Base-by-base conservation (phyloP, 2,113 vertebrate genomes). In the Corythornis madagascariensis region DNA sequence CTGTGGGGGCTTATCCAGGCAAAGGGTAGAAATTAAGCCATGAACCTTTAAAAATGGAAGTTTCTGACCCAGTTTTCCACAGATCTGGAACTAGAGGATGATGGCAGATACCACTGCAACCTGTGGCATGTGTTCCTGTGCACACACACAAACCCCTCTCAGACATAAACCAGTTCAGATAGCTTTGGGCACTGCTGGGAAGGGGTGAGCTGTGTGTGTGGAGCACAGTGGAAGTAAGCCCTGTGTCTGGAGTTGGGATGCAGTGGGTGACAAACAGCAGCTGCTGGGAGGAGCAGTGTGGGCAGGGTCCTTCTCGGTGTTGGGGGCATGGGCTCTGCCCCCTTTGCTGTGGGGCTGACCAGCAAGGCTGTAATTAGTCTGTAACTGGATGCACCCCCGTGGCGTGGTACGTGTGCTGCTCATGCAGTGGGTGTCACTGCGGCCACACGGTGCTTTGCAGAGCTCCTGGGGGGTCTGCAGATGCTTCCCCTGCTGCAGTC, bases 401-500 rank as follows among this genome's bases (percentile, higher is more conserved):
- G 26, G 11, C 60, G 38, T 7, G 12, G 33, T 13, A 0, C 4
- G 22, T 29, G 71, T 60, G 11, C 56, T 73, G 42, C 4, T 53
- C 29, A 7, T 10, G 5, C 33, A 1, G 8, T 28, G 31, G 74
- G 8, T 24, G 55, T 11, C 55, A 26, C 47, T 4, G 21, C 6
- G 60, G n/a, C 48, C 45, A 38, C 40, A 45, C 24, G 1, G 26
- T 35, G 20, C 29, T n/a, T 12, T 24, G 28, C 55, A 42, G 22
- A 55, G 24, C 3, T 0, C 7, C 47, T 61, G 21, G 65, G 70
- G 10, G 2, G 38, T 17, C 28, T 20, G 25, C 0, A 3, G 33
- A 10, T 42, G 25, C 45, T 17, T 28, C 35, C 29, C 19, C 63
- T 7, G 17, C 20, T 19, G 18, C 2, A 7, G 24, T 2, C 28